Conservation (phyloP, 2,113 vertebrate species). For the Chloropsis hardwickii region DNA sequence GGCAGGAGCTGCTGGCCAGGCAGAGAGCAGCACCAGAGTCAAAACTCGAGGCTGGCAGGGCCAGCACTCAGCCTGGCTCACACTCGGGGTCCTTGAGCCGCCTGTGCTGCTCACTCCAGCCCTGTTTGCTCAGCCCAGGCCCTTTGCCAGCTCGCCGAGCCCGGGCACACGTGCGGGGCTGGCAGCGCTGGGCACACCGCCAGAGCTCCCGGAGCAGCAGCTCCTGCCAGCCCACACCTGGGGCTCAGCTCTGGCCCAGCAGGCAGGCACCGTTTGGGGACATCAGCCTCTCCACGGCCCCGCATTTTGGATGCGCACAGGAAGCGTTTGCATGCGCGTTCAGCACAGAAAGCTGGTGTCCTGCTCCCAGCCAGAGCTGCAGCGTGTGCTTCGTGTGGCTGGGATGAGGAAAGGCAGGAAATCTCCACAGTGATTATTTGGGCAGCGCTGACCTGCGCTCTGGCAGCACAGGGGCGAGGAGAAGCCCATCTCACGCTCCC, state of each 20-base stretch:
- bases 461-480: background rate
- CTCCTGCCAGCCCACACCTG: background rate
- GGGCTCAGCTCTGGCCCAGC: background rate
- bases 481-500: fast-evolving
- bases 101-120: fast-evolving
- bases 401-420: background rate
- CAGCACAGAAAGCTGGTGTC: fast-evolving
- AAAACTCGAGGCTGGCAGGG: background rate
- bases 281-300: background rate
- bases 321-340: fast-evolving
- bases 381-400: fast-evolving
- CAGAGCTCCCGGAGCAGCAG: background rate
- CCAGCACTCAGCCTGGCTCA: fast-evolving
- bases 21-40: background rate
- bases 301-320: fast-evolving
- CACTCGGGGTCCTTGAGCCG: fast-evolving
- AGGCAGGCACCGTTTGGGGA: fast-evolving
- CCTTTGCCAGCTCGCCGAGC: background rate
- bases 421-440: background rate
- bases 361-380: background rate
- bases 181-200: background rate
- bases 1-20: background rate
- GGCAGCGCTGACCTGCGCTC: background rate
- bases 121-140: background rate
- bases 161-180: fast-evolving